Evolutionary conservation across 1,140 invertebrate genomes (phyloP).

Genomic region (Euura saliciscinereae): DNA sequence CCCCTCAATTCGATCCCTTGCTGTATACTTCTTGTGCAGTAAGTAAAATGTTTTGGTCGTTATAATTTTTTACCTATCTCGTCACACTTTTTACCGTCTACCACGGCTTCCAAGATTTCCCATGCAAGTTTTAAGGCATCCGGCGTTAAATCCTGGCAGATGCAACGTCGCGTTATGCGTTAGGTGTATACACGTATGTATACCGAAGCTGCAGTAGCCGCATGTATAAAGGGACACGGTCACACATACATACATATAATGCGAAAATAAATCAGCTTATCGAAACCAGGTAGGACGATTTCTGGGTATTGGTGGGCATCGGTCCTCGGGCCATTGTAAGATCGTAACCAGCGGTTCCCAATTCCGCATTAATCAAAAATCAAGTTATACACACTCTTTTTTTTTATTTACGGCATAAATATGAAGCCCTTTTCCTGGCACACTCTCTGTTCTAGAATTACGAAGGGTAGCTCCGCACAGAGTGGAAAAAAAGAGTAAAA

Average conservation of each 20-base stretch:
- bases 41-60: no score
- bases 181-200: no score
- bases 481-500: conserved; percentile 13
- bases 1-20: no score
- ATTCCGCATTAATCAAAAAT: conserved; percentile 2
- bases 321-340: conserved; percentile 30
- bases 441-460: conserved; percentile 23
- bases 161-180: conserved; percentile 42
- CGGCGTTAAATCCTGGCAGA: conserved; percentile 48
- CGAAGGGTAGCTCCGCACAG: conserved; percentile 16
- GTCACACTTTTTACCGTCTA: neutral
- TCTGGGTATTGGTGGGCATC: conserved; percentile 2
- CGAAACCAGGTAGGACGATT: conserved; percentile 47
- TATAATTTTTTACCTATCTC: neutral
- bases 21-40: no score
- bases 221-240: no score
- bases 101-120: neutral
- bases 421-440: conserved; percentile 11
- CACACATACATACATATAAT: conserved; percentile 31
- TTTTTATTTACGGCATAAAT: conserved; percentile 24
- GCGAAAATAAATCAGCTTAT: conserved; percentile 60
- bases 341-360: conserved; percentile 41
- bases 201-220: no score
- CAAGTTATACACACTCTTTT: neutral
- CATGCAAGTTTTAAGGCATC: conserved; percentile 8